Conservation (phyloP, 2,797 vertebrate genomes). For the Hoplostethus mediterraneus region DNA sequence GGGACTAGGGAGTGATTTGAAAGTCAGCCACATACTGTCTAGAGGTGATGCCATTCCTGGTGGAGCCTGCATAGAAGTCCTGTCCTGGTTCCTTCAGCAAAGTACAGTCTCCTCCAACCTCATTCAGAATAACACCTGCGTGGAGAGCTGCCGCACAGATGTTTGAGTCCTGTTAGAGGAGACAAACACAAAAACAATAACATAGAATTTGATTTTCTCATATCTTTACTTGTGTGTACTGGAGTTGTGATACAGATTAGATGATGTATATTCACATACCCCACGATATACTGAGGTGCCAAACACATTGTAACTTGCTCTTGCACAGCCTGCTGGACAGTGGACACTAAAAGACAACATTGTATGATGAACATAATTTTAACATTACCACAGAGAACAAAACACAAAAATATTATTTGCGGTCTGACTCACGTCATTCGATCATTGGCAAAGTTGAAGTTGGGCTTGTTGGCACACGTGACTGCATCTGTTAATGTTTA, state of each 20-base stretch:
- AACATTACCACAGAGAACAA: not conserved
- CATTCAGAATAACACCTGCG: constrained; percentile 84
- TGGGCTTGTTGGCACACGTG: constrained; percentile 69
- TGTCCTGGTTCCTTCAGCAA: constrained; percentile 79
- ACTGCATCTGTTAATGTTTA: constrained; percentile 78
- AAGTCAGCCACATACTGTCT: constrained; percentile 70
- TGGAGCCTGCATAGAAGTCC: constrained; percentile 81
- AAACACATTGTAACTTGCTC: constrained; percentile 69
- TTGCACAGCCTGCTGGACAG: constrained; percentile 82
- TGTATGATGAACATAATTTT: not conserved
- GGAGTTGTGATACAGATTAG: not conserved
- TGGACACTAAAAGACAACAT: constrained; percentile 77
- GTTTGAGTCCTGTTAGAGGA: constrained; percentile 81
- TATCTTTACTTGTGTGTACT: not conserved
- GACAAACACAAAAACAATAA: not conserved
- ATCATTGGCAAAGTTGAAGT: constrained; percentile 72
- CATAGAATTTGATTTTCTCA: not conserved
- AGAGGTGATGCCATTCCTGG: constrained; percentile 81
- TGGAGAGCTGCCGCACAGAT: constrained; percentile 86
- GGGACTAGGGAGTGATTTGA: not conserved
- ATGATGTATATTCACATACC: constrained; percentile 63
- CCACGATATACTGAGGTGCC: constrained; percentile 81
- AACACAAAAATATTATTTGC: not conserved
- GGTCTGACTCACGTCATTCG: constrained; percentile 75
- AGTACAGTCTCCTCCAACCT: constrained; percentile 83